Evolutionary conservation across 2,888 invertebrate genomes (phyloP), one percentile per base, ranked within the genome.

Genomic region (Lepidochrysops patricia): DNA sequence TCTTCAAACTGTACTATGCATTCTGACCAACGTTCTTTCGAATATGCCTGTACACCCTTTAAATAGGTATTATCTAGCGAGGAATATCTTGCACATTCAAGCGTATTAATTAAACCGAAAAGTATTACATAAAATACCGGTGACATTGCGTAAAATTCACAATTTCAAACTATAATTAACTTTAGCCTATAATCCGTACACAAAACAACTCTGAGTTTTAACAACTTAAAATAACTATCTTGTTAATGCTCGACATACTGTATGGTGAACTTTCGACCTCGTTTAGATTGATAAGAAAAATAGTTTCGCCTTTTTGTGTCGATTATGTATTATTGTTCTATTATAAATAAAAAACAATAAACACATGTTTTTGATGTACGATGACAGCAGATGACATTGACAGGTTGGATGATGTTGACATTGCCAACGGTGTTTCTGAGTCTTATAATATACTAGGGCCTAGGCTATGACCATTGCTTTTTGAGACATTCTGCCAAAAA

Each of bases 1-100:
- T 90, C 88, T 74, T 93, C 91, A 72, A 96, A 91, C 68, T 92
- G 90, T 19, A 83, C 77, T 62, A 94, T 91, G 75, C 96, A 96
- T 62, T 91, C 91, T 19, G 91, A 85, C 93, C 94, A 96, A 72
- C 92, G 88, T 70, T 94, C 93, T 27, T 91, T 90, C 57, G 91
- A 80, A 77, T 95, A 95, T 6, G 94, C 92, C 63, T 91, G 85
- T 6, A 93, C 88, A 58, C 93, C 94, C 71, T 80, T 84, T 61
- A 76, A 67, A 63, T 77, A 88, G 1, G 72, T 71, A 74, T 79
- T 77, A 26, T 86, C 81, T 43, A 88, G 61, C 6, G 84, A 84
- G 56, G 75, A 66, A 60, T 75, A 66, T 63, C 74, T 76, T 19
- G 68, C 54, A 58, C 74, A 67, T 50, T 70, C 59, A 57, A 67